Base-by-base conservation (phyloP, 1,140 invertebrate species). In the Anthonomus grandis region DNA sequence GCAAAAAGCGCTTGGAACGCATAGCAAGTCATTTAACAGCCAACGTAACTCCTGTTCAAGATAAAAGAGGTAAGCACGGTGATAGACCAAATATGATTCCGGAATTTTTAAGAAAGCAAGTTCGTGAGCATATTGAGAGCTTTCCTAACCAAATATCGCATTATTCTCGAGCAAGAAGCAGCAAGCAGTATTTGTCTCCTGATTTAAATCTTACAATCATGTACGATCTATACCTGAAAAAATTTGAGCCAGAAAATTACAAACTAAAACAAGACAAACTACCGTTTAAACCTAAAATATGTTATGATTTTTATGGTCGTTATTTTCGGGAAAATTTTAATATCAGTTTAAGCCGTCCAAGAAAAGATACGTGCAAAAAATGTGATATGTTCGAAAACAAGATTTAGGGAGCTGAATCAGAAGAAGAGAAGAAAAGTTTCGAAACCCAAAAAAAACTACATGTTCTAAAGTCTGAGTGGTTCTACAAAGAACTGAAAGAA, bases 121-220 rank as follows among this genome's bases (percentile, higher is more conserved):
- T 54, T 17, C 17, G 48, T 17, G 44, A 59, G 8, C 52, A 59
- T 22, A 45, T 58, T 19, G 48, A 23, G 13, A 49, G 52, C 19
- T 59, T 59, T 55, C 52, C 57, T 48, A 44, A 51, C 34, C 55
- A 22, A 25, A 55, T 39, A 15, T 59, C 57, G 18, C 50, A 59
- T 48, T 59, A 59, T 22, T 48, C 47, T 19, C 55, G 37, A 31
- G 51, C 50, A 6, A 57, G 22, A 44, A 51, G 5, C 37, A 17
- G 4, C n/a, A 50, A 44, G 18, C 23, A 51, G 50, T 57, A 57
- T 44, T 44, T 57, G 38, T 42, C 47, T 8, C 21, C 19, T 23
- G 49, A 59, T 39, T 54, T 59, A 46, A 59, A 54, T 54, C 38
- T 59, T 54, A 38, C 49, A 39, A 59, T 46, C 19, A 59, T 59